Base-by-base conservation (phyloP, 2,113 vertebrate species). In the Isurus oxyrinchus region DNA sequence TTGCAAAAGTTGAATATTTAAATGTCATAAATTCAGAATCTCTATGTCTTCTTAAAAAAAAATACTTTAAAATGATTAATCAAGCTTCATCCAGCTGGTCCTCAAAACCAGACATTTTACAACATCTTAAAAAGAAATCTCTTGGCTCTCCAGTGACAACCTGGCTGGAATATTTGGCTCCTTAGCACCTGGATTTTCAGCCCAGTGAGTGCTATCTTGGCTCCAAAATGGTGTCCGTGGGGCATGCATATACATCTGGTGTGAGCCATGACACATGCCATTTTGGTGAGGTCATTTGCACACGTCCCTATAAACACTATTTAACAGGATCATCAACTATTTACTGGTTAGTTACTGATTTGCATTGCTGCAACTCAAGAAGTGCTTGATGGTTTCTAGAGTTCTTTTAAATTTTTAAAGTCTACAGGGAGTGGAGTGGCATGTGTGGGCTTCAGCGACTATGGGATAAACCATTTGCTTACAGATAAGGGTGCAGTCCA, bases 1-100 rank as follows among this genome's bases (percentile, higher is more conserved):
- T n/a, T 21, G 91, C n/a, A 40, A 7, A 66, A 44, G 61, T 66
- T 40, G 35, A 63, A 94, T 40, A 40, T 94, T 63, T 40, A 94
- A 94, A 66, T 66, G n/a, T 21, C 25, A 66, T 53, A 25, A 94
- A 44, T 94, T 94, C 91, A 94, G 88, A 91, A 91, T 66, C 59
- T 61, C 61, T 23, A 66, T 94, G 61, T 66, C 35, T 66, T 63
- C 66, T 21, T 35, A 94, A 44, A 94, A 94, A n/a, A 94, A 94
- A 66, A n/a, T n/a, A n/a, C 19, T 94, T 94, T 66, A 94, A 55
- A 94, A 94, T 63, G 61, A 1, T 10, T 11, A 44, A 44, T 66
- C 1, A 66, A 94, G 59, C 7, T 66, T 94, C 35, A 40, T 94
- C n/a, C 35, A 63, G 16, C 61, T 66, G 59, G 63, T 40, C 6